Evolutionary conservation across 2,888 invertebrate species (phyloP), one percentile per base, ranked within the genome.

Genomic region (Achlya flavicornis): DNA sequence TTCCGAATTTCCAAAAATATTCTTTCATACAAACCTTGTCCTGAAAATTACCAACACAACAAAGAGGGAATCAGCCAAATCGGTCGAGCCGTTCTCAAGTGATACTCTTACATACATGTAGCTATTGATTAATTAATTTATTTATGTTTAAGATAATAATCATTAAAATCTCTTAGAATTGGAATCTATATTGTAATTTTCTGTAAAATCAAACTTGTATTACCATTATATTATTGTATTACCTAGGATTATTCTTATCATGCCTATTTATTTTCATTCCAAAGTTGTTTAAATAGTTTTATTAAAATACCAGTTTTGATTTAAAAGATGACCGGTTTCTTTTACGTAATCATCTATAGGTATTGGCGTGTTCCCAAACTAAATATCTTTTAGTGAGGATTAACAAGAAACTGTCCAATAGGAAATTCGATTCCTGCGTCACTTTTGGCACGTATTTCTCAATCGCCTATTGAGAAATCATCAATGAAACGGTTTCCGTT

Each of bases 311-410:
- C 53, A 53, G 16, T 19, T 53, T 53, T 53, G 16, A 53, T 19
- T 53, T 53, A 19, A 53, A 53, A 14, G 53, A 19, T 53, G 53
- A 53, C 53, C 53, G 53, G 19, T 19, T 19, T 38, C 12, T 12
- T 33, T 62, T 41, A 32, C 57, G 61, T 14, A 57, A 12, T n/a
- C 60, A 65, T 65, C 65, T 65, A 64, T 63, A 64, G 68, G 19
- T 66, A 69, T 75, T 81, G 79, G 81, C 80, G 58, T 66, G 63
- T 70, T 60, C 73, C 81, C 80, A 81, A 80, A 72, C 61, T 19
- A 63, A 77, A 77, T 68, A 73, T 68, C 58, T 71, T 72, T 67
- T 67, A 59, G 63, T 63, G 58, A 63, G 67, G 61, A 69, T 68
- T 64, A 58, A 65, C 66, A 41, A 10, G 26, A 60, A 60, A 19